Evolutionary conservation across 2,113 vertebrate genomes (phyloP).

Genomic region (Danionella cerebrum): DNA sequence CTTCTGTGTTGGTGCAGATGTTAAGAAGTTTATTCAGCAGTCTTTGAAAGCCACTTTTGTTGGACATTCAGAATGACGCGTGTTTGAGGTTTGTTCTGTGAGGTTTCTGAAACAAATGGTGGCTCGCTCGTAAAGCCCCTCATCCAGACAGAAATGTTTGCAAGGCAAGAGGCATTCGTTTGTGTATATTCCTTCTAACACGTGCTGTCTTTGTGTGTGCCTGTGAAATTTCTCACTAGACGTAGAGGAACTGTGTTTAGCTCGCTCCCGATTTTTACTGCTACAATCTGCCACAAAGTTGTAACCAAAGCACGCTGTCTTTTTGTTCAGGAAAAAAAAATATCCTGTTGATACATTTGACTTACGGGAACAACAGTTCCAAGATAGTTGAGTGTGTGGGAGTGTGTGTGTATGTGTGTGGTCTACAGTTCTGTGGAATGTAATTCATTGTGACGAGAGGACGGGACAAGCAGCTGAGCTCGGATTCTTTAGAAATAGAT

Average conservation of each 20-base stretch:
- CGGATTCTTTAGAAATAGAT: background rate
- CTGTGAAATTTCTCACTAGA: slow-evolving; percentile 29
- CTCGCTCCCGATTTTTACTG: background rate
- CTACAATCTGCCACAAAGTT: background rate
- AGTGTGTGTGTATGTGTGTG: background rate
- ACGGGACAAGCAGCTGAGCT: background rate
- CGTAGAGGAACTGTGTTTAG: background rate
- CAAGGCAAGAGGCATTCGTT: slow-evolving; percentile 15
- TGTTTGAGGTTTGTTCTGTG: slow-evolving; percentile 26
- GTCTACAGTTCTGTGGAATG: slow-evolving; percentile 17
- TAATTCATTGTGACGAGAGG: background rate
- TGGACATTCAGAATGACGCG: slow-evolving; percentile 29
- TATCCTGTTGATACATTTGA: too few species aligned
- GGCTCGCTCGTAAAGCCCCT: slow-evolving; percentile 20
- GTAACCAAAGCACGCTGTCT: background rate
- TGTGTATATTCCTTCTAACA: background rate
- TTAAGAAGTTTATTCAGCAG: background rate
- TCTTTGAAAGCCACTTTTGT: background rate
- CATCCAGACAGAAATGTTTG: slow-evolving; percentile 25
- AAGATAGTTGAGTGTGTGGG: background rate
- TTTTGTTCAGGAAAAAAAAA: too few species aligned
- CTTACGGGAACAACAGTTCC: background rate
- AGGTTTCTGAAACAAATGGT: slow-evolving; percentile 29
- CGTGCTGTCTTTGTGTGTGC: slow-evolving; percentile 28
- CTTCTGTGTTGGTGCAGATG: background rate